Base-by-base conservation (phyloP, 2,888 invertebrate genomes). In the Oasisia sp. region DNA sequence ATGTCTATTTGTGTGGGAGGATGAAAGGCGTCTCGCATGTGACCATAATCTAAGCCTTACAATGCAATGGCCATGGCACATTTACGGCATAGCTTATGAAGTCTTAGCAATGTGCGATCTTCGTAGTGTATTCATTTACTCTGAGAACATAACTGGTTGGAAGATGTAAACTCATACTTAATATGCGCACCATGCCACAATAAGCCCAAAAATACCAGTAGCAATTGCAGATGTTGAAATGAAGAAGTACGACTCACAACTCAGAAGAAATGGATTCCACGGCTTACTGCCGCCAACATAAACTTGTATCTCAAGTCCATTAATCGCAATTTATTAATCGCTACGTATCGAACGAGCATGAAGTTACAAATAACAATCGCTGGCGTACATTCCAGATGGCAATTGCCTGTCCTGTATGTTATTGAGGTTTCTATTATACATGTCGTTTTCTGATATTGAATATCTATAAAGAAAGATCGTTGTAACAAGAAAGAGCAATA, bases 361-460 rank as follows among this genome's bases (percentile, higher is more conserved):
- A n/a, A 74, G 27, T 74, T 74, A 74, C 74, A 74, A 74, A 74
- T 74, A 56, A 9, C 19, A 11, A 19, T 56, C 56, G 56, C 56
- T 56, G 56, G 56, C 9, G 56, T 56, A 27, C 4, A 74, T 27
- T 74, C 74, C n/a, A 19, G 27, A 27, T n/a, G 74, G 74, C 27
- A 74, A 27, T 74, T 19, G 74, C 74, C 74, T 74, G 74, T 50
- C 50, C 50, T 50, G 0, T 50, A 50, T 14, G 14, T 27, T 74
- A 74, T 74, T 74, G 74, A 27, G n/a, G 27, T 74, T 50, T 19
- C 74, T 27, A 19, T 74, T 74, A 19, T 27, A 19, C 74, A 74
- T 74, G 74, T 19, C 74, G 74, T 74, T 74, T n/a, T 74, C 74
- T 74, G 74, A 74, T 19, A 74, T 74, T 74, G 74, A 74, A 74